Evolutionary conservation across 2,113 vertebrate species (phyloP), one percentile per base, ranked within the genome.

Genomic region (Bothrops jararaca): DNA sequence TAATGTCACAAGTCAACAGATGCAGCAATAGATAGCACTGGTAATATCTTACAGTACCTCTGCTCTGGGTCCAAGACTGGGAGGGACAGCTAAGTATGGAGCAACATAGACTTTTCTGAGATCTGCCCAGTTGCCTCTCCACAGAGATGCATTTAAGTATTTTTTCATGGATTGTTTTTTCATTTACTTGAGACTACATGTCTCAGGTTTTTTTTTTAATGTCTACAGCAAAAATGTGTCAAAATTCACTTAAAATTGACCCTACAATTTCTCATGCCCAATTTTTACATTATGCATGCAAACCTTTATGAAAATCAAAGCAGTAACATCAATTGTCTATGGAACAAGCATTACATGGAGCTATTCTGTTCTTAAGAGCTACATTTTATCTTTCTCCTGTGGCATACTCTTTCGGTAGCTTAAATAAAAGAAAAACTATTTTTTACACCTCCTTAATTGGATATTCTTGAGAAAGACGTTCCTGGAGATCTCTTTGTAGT

Each of bases 401-500:
- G 90, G 2, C 39, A 0, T 8, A n/a, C 1, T 15, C 1, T 0
- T 0, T 1, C n/a, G 2, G 5, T 20, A n/a, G 12, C n/a, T 87
- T 23, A 89, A 69, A 50, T 53, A 60, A 93, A 90, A 9, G 93
- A 88, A 86, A 91, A 6, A 6, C 2, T 48, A 1, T 0, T 89
- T 92, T 90, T 86, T 91, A 93, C 94, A 99, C 98, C 98, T 99
- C 98, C 95, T 98, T 98, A 96, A 99, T 98, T 1, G 98, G 98
- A 88, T 97, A 98, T 94, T 98, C 98, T 97, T 99, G 98, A 96
- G 98, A 98, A 88, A 99, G 98, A 60, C 98, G 98, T 94, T 99
- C 98, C 94, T 99, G 98, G 2, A 99, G 97, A 24, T 99, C 98
- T 95, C 98, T 99, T 96, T 99, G 98, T 93, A 99, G 98, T 91